Percentiles rank a stretch among this genome's conserved stretches.
These are phyloP conservation scores for Clanis bilineata DNA, from an alignment of 2,888 invertebrate genomes.

Conservation along the genomic window DNA sequence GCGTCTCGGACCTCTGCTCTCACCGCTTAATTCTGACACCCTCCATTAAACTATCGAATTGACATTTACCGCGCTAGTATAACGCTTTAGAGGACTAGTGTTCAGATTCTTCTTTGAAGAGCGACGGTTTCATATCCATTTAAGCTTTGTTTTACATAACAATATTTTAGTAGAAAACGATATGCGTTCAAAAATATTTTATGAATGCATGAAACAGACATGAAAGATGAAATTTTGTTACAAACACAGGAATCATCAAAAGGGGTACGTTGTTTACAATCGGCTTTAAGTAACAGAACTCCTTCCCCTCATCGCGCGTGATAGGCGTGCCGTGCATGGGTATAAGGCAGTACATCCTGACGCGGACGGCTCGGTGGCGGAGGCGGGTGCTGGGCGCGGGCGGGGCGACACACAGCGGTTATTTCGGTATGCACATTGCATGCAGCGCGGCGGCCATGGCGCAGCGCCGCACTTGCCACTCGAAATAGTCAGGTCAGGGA, in stretches of 20 bases:
- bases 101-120: neutral
- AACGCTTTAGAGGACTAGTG: conserved; percentile 26
- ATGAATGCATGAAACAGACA: neutral
- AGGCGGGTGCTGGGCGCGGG: conserved; percentile 40
- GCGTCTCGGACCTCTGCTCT: conserved; percentile 44
- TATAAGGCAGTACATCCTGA: conserved; percentile 67
- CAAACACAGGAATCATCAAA: conserved; percentile 31
- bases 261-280: conserved; percentile 54
- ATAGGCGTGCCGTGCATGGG: conserved; percentile 65
- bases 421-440: conserved; percentile 83
- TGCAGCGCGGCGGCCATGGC: conserved; percentile 68
- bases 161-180: neutral
- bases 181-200: neutral
- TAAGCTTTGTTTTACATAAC: neutral
- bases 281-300: conserved; percentile 51
- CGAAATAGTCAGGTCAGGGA: conserved; percentile 82
- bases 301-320: conserved; percentile 48
- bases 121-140: neutral
- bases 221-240: conserved; percentile 15
- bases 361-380: conserved; percentile 43
- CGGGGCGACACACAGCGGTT: conserved; percentile 65
- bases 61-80: conserved; percentile 66
- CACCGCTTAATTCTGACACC: conserved; percentile 65
- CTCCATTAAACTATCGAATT: conserved; percentile 68
- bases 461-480: conserved; percentile 77